A percentile compares a stretch with the other conserved stretches of the same genome.
Evolutionary conservation across 2,888 invertebrate genomes (phyloP).

Genomic region (Lasioglossum malachurum): DNA sequence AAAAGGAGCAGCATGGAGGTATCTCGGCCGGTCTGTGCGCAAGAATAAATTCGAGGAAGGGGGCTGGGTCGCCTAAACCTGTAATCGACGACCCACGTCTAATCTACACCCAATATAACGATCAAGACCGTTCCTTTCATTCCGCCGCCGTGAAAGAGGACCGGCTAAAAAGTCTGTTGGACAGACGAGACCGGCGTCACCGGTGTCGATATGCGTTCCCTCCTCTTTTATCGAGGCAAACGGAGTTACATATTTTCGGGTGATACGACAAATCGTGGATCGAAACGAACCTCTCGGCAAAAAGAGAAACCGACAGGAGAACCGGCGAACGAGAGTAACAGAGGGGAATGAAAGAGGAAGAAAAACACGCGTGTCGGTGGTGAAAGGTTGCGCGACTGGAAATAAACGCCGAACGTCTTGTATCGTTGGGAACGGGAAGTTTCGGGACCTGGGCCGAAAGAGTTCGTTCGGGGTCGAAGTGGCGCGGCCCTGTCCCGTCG

Average conservation of each 20-base stretch:
- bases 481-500: conserved; percentile 63
- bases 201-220: conserved; percentile 16
- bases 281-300: background rate
- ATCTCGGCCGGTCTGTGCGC: conserved; percentile 9
- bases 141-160: conserved; percentile 51
- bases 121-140: conserved; percentile 50
- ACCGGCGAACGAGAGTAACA: background rate
- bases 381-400: conserved; percentile 1
- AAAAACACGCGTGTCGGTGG: background rate
- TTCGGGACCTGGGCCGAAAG: conserved; percentile 5
- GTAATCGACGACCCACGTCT: conserved; percentile 73
- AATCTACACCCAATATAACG: conserved; percentile 73
- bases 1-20: conserved; percentile 6
- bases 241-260: conserved; percentile 45
- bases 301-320: background rate
- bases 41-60: conserved; percentile 40
- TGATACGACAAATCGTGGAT: conserved; percentile 54
- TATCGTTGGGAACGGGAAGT: background rate
- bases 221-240: conserved; percentile 26
- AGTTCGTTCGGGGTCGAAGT: conserved; percentile 41
- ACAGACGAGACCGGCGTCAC: conserved; percentile 35
- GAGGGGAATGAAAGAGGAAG: background rate
- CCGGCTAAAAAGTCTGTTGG: background rate
- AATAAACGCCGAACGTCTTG: background rate
- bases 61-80: conserved; percentile 52